Evolutionary conservation across 2,888 invertebrate species (phyloP), one percentile per base, ranked within the genome.

Genomic region (Lottia gigantea): DNA sequence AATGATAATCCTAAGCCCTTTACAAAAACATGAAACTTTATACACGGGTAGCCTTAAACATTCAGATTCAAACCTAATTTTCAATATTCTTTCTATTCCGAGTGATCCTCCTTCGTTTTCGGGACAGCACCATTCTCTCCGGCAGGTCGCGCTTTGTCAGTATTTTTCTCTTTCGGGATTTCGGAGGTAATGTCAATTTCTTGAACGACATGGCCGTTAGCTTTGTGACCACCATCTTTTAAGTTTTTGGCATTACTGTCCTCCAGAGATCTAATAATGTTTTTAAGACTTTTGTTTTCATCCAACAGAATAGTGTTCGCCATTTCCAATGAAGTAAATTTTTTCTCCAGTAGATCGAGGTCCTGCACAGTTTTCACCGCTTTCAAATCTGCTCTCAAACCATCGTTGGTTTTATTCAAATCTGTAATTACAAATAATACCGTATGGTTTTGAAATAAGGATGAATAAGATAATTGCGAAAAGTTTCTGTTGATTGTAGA

Each of bases 211-310:
- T 40, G 40, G 7, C 40, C 40, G 40, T 40, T 40, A 40, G 6
- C 31, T 31, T 31, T 31, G 31, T 2, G 6, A 2, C 3, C 2
- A 31, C 31, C 11, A 4, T 40, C 40, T 40, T 40, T 40, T 11
- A 8, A 6, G 40, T 55, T 23, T 23, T 55, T 55, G 55, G 55
- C 23, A 19, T 12, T 55, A 55, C 14, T 55, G 19, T 19, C 19
- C 19, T 55, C 55, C 7, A 23, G 55, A 55, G 55, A 23, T 55
- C 55, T 8, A 23, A 55, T 55, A 23, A 55, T 55, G 23, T 19
- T 55, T 64, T 80, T 82, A 4, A 81, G 74, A 55, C 70, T 71
- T 14, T 73, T 69, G 71, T 81, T 80, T 70, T 83, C 82, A 12
- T 79, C 68, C 47, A 72, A 70, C 15, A 83, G 70, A 19, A 69